Evolutionary conservation across 2,888 invertebrate species (phyloP).

Genomic region (Cephus spinipes): DNA sequence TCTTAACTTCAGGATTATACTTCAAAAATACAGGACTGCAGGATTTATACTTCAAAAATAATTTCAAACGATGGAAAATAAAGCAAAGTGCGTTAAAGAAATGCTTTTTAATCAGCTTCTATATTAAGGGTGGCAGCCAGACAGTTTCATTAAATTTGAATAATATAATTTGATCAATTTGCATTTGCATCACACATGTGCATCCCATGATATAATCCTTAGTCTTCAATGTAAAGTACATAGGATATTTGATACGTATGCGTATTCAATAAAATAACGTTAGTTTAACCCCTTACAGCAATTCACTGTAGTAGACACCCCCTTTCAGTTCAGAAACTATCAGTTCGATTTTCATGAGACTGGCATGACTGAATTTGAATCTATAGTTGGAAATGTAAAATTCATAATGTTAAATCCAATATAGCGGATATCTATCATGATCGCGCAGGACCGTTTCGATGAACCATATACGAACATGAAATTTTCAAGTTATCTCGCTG

Average conservation of each 20-base stretch:
- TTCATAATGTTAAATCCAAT: too few species aligned
- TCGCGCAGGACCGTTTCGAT: too few species aligned
- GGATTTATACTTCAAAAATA: neutral
- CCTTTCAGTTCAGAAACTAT: neutral
- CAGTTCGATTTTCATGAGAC: neutral
- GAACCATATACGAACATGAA: neutral
- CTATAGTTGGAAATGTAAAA: neutral
- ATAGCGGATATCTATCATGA: too few species aligned
- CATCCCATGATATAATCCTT: neutral
- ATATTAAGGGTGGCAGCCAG: too few species aligned
- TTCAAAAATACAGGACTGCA: neutral
- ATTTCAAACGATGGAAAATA: neutral
- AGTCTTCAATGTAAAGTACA: neutral
- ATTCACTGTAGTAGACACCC: neutral
- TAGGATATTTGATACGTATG: neutral
- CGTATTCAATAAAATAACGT: neutral
- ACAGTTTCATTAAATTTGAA: neutral
- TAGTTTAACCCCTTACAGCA: neutral
- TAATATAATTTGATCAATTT: too few species aligned
- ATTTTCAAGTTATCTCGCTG: neutral
- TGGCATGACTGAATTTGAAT: neutral
- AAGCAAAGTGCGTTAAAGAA: neutral
- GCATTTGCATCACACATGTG: neutral
- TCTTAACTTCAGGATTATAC: neutral
- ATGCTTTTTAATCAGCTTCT: neutral